Evolutionary conservation across 2,797 vertebrate genomes (phyloP).

Genomic region (Bradypus variegatus): DNA sequence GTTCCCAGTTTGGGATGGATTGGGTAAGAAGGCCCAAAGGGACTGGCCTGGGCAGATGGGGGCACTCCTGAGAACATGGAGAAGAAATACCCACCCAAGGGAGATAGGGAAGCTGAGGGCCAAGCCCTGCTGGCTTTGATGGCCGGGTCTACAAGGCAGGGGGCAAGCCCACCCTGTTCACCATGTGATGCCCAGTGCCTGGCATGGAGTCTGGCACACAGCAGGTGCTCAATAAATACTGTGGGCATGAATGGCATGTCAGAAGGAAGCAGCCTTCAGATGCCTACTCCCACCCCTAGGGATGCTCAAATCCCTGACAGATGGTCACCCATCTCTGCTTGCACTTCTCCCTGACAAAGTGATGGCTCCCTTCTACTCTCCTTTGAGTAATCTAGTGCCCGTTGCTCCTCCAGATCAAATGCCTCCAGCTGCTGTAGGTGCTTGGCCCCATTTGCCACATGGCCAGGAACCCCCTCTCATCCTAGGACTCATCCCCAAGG

Average conservation of each 20-base stretch:
- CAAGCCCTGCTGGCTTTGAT: background rate
- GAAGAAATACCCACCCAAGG: background rate
- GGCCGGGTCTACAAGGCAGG: background rate
- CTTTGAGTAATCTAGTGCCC: fast-evolving
- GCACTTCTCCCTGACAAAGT: background rate
- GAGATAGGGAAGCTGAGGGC: background rate
- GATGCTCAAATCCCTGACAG: background rate
- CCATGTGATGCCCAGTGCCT: background rate
- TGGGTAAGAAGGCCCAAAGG: background rate
- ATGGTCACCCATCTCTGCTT: too few species aligned
- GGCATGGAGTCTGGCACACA: background rate
- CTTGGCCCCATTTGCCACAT: background rate
- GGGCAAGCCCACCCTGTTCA: background rate
- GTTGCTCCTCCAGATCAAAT: background rate
- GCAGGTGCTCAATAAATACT: background rate
- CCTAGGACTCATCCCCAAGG: background rate
- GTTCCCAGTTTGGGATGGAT: background rate
- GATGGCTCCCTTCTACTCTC: background rate
- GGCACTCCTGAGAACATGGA: background rate
- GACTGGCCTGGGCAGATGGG: background rate
- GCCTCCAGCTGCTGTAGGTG: background rate
- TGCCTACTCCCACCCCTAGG: background rate
- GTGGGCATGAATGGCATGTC: fast-evolving
- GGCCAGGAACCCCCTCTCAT: background rate
- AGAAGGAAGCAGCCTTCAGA: background rate